Base-by-base conservation (phyloP, 2,888 invertebrate species). In the Tachina grossa region DNA sequence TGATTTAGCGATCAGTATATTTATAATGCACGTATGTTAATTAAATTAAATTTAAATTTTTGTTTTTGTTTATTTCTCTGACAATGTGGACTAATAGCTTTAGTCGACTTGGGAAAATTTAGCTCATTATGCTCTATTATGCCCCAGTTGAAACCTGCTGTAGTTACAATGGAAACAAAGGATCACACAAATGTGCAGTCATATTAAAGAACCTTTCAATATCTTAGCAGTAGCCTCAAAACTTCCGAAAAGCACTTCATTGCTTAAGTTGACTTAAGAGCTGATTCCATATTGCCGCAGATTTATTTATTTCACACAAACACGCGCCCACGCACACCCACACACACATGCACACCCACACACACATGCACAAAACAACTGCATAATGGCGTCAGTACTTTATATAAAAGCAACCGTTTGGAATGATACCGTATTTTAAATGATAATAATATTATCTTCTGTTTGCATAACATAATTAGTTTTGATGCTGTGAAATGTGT, bases 351-450 rank as follows among this genome's bases (percentile, higher is more conserved):
- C 16, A 53, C 5, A 53, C 6, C 19, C 16, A 19, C 10, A 53
- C 9, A 16, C 10, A 53, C 3, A 19, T 16, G 11, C 0, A 31
- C 2, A 31, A 11, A 5, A 16, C 43, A 43, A 31, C 31, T 61
- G 16, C 11, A 43, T 41, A 43, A 47, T 47, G 55, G 19, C 11
- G 57, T 14, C 19, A 66, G 16, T 66, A 57, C 45, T 45, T 41
- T 16, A 16, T 59, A 68, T 43, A 55, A 77, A 31, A 47, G 59
- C 66, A 13, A 47, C 31, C 13, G 45, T 9, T 66, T 19, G 55
- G 31, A 13, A 45, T 51, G 65, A 45, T 10, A 41, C 41, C n/a
- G 31, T 13, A 47, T n/a, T 55, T 61, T 31, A 16, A 72, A 39
- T 72, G 16, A 43, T 43, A 43, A 43, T 43, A 16, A 4, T 49